A percentile compares a stretch with the other conserved stretches of the same genome.
phyloP scores from a whole-genome alignment of 2,888 invertebrate species.

The Malthinus seriepunctatus region DNA sequence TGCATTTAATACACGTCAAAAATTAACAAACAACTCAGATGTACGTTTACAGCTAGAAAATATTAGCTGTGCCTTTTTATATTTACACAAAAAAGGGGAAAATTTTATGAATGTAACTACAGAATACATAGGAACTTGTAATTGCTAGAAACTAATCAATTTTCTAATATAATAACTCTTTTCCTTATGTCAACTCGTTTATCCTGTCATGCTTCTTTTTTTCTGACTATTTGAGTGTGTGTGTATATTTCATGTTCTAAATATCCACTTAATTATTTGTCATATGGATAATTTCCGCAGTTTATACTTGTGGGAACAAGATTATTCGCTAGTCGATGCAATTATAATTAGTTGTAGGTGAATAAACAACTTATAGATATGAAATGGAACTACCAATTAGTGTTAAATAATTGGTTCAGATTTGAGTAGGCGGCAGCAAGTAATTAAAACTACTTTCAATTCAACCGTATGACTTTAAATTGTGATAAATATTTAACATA shows the following conservation, averaged over 20 bases:
- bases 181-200: conserved; percentile 15
- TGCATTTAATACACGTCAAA: no score
- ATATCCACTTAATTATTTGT: conserved; percentile 5
- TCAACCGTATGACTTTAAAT: no score
- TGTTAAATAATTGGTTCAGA: background rate
- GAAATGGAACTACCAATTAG: background rate
- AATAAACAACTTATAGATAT: conserved; percentile 4
- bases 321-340: background rate
- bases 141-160: conserved; percentile 16
- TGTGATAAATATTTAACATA: no score
- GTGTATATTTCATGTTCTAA: background rate
- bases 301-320: conserved; percentile 1
- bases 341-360: conserved; percentile 6
- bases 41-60: background rate
- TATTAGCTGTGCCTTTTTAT: conserved; percentile 1
- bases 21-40: no score
- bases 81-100: background rate
- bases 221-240: background rate
- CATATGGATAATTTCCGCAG: background rate
- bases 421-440: background rate
- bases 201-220: conserved; percentile 14
- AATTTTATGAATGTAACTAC: conserved; percentile 1
- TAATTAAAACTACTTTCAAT: conserved; percentile 6
- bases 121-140: background rate
- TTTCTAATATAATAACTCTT: conserved; percentile 9